A percentile compares a stretch with the other conserved stretches of the same genome.
These are phyloP conservation scores for Drosophila saltans DNA, from an alignment of 1,140 invertebrate genomes.

Conservation along the genomic window DNA sequence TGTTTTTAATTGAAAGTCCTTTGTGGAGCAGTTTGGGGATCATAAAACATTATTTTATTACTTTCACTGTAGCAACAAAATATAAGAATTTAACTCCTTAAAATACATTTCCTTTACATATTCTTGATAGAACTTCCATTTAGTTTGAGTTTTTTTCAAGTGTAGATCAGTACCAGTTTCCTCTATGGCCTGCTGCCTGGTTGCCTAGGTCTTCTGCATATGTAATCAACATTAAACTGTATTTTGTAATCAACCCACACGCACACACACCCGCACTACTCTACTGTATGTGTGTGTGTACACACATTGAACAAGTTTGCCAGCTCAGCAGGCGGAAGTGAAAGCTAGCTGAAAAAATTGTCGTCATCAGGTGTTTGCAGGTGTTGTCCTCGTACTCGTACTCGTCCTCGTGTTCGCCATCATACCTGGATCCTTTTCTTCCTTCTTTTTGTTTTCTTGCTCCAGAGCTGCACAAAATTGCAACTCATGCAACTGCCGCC, in stretches of 20 bases:
- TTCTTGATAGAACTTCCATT: no score
- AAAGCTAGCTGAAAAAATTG: conserved; percentile 59
- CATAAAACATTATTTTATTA: no score
- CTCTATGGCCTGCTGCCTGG: conserved; percentile 34
- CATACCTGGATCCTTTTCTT: conserved; percentile 46
- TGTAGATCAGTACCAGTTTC: conserved; percentile 25
- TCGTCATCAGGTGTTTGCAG: conserved; percentile 36
- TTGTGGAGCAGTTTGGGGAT: no score
- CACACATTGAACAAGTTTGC: conserved; percentile 54
- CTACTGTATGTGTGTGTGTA: not conserved
- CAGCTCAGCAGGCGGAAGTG: conserved; percentile 65
- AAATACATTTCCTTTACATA: no score
- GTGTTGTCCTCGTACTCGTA: conserved; percentile 36
- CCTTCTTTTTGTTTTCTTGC: conserved; percentile 38
- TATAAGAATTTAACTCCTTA: no score
- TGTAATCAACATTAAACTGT: conserved; percentile 80
- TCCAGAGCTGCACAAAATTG: conserved; percentile 37
- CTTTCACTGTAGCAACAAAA: no score
- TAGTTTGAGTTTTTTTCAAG: not conserved
- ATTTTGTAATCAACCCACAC: conserved; percentile 74
- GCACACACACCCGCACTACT: conserved; percentile 30
- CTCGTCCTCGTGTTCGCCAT: not conserved
- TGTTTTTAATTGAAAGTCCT: no score
- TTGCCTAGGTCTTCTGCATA: conserved; percentile 52
- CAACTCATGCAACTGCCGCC: conserved; percentile 59